Evolutionary conservation across 1,140 invertebrate genomes (phyloP).

Genomic region (Hirudo medicinalis): DNA sequence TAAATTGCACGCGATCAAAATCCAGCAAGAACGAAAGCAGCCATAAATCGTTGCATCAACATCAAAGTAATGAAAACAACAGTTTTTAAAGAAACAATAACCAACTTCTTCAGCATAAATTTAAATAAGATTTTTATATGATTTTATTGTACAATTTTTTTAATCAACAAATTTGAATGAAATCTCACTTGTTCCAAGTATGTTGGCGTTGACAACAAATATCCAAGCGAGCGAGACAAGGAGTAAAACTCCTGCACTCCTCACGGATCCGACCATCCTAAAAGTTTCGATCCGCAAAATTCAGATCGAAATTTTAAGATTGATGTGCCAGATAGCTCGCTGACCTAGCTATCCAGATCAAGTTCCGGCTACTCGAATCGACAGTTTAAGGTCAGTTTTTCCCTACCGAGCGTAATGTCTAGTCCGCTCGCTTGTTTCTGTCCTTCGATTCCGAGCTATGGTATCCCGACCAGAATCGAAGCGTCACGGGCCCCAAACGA

Average conservation of each 20-base stretch:
- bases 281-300: conserved; percentile 9
- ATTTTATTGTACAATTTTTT: too few relatives aligned
- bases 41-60: too few relatives aligned
- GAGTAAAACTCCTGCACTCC: background rate
- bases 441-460: background rate
- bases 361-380: background rate
- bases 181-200: too few relatives aligned
- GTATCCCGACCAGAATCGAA: background rate
- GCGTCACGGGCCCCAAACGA: background rate
- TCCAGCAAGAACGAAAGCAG: too few relatives aligned
- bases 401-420: conserved; percentile 6
- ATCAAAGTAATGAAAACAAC: too few relatives aligned
- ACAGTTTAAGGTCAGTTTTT: background rate
- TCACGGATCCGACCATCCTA: conserved; percentile 8
- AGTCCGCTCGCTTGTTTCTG: conserved; percentile 9
- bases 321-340: background rate
- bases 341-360: conserved; percentile 6
- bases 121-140: too few relatives aligned
- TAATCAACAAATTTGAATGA: too few relatives aligned
- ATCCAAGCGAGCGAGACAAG: background rate
- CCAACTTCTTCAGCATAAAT: too few relatives aligned
- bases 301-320: conserved; percentile 14
- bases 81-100: too few relatives aligned
- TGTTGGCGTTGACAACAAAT: background rate
- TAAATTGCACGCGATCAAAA: too few relatives aligned